A percentile compares a stretch with the other conserved stretches of the same genome.
These are phyloP conservation scores for Limnephilus lunatus DNA, from an alignment of 2,888 invertebrate species.

Conservation along the genomic window DNA sequence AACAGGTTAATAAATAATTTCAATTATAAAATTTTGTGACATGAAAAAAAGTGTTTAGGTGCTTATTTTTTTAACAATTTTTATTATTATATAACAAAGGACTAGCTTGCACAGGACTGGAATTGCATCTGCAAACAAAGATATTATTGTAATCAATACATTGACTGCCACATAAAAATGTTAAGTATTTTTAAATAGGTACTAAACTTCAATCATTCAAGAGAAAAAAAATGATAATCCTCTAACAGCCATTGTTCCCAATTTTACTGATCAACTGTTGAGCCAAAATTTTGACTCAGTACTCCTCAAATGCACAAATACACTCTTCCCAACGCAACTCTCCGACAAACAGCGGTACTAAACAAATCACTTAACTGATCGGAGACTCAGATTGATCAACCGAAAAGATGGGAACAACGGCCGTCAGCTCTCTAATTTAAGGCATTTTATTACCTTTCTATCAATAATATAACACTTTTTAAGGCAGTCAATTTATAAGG, in stretches of 20 bases:
- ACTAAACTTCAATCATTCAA: no score
- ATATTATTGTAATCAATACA: neutral
- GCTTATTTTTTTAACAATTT: neutral
- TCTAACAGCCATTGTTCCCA: no score
- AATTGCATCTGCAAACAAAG: constrained; percentile 11
- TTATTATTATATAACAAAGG: constrained; percentile 4
- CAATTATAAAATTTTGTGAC: neutral
- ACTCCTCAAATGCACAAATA: no score
- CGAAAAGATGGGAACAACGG: no score
- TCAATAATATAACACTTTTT: neutral
- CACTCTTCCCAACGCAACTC: no score
- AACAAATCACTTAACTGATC: no score
- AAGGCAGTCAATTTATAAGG: neutral
- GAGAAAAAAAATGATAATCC: no score
- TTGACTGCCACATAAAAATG: neutral
- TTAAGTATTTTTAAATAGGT: no score
- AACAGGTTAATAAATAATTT: neutral
- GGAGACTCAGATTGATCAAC: no score
- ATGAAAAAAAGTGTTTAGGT: neutral
- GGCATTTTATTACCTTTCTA: neutral
- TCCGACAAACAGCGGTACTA: no score
- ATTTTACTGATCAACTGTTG: no score
- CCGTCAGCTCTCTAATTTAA: neutral
- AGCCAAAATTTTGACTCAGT: no score
- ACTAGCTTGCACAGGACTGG: constrained; percentile 11